Conservation (phyloP, 2,113 vertebrate species). For the Protomyctophum bolini region DNA sequence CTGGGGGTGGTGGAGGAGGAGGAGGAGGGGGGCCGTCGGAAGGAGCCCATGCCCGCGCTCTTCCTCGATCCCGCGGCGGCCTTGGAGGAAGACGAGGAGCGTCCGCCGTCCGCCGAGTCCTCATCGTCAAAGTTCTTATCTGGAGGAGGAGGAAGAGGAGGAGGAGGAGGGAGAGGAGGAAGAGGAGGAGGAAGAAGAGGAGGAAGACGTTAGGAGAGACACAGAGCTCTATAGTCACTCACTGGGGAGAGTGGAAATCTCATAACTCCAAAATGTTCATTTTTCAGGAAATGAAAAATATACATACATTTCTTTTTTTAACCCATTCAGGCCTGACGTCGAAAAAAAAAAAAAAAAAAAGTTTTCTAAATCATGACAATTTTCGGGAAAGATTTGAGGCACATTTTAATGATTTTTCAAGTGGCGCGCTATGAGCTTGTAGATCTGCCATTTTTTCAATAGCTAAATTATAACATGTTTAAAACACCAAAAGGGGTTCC, state of each 20-base stretch:
- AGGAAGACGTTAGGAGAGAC: not conserved
- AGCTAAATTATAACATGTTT: too few species aligned
- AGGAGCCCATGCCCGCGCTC: slow-evolving; percentile 80
- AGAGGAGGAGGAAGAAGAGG: slow-evolving; percentile 21
- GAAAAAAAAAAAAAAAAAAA: too few species aligned
- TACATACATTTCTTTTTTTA: too few species aligned
- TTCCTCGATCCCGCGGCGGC: slow-evolving; percentile 82
- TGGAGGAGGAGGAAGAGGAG: slow-evolving; percentile 51
- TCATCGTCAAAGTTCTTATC: slow-evolving; percentile 98
- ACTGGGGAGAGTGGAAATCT: not conserved
- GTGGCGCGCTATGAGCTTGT: too few species aligned
- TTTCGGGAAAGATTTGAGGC: too few species aligned
- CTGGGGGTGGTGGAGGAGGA: slow-evolving; percentile 76
- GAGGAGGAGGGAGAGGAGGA: not conserved
- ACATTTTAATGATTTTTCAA: too few species aligned
- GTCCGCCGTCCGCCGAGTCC: slow-evolving; percentile 93
- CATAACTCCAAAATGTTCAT: too few species aligned
- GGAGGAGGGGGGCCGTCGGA: slow-evolving; percentile 81
- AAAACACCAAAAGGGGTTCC: too few species aligned
- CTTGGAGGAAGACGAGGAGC: slow-evolving; percentile 92
- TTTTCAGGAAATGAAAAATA: too few species aligned
- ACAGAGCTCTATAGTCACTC: not conserved
- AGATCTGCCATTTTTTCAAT: too few species aligned
- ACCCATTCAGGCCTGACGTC: too few species aligned
- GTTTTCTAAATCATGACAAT: too few species aligned